These are phyloP conservation scores for Mystacides longicornis DNA, from an alignment of 2,888 invertebrate genomes.

Conservation along the genomic window DNA sequence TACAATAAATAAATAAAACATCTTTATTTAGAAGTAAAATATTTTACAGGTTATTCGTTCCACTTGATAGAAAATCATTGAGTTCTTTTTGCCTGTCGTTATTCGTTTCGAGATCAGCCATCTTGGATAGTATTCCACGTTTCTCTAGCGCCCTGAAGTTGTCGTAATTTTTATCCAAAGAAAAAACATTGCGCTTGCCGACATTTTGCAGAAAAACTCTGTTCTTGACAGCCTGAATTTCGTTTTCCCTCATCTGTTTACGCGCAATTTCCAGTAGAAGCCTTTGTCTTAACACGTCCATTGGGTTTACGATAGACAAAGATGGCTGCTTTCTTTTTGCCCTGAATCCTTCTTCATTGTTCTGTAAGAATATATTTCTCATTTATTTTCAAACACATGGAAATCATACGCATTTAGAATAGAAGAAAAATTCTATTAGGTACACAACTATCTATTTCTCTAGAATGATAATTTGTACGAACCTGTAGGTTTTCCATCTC, in stretches of 20 bases:
- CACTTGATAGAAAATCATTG: slow-evolving; percentile 15
- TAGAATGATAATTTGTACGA: too few species aligned
- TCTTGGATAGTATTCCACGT: slow-evolving; percentile 16
- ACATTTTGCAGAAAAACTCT: slow-evolving; percentile 66
- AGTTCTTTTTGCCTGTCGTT: slow-evolving; percentile 11
- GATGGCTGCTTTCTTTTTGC: slow-evolving; percentile 61
- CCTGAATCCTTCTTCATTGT: slow-evolving; percentile 37
- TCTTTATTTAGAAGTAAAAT: slow-evolving; percentile 11
- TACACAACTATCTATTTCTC: too few species aligned
- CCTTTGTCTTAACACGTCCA: slow-evolving; percentile 79
- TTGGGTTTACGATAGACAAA: slow-evolving; percentile 77
- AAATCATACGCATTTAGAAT: too few species aligned
- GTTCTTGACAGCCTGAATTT: slow-evolving; percentile 62
- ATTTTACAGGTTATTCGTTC: slow-evolving; percentile 18
- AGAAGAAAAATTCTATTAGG: too few species aligned
- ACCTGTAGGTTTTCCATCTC: slow-evolving; percentile 37
- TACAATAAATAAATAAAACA: neutral
- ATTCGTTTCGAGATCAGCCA: slow-evolving; percentile 15
- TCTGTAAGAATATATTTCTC: too few species aligned
- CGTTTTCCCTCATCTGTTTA: slow-evolving; percentile 70
- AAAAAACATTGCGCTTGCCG: slow-evolving; percentile 55
- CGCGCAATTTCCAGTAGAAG: slow-evolving; percentile 75
- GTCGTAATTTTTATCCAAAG: neutral
- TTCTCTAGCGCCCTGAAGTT: slow-evolving; percentile 15
- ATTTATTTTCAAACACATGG: too few species aligned